Evolutionary conservation across 2,797 vertebrate genomes (phyloP).

Genomic region (Choloepus didactylus): DNA sequence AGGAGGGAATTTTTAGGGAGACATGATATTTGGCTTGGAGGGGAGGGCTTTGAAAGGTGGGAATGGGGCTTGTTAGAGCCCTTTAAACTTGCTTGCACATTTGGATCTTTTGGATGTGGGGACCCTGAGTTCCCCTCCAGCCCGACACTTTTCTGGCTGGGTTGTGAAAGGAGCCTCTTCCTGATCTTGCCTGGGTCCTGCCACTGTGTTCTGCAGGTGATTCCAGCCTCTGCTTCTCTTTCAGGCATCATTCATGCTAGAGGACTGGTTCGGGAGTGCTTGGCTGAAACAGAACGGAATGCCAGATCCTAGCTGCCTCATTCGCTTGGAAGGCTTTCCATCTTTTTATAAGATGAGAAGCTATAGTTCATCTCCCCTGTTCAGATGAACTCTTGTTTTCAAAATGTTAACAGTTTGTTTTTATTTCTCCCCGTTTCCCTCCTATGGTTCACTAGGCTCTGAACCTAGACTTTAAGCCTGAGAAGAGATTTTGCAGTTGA

Average conservation of each 20-base stretch:
- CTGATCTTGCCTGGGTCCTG: background rate
- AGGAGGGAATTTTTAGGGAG: background rate
- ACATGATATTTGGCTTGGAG: background rate
- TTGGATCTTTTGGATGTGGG: background rate
- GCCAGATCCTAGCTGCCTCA: slow-evolving; percentile 93
- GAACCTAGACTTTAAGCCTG: slow-evolving; percentile 74
- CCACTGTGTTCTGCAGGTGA: slow-evolving; percentile 13
- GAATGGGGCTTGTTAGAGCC: no score
- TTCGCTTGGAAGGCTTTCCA: slow-evolving; percentile 61
- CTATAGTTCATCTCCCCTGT: slow-evolving; percentile 69
- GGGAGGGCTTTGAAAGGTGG: background rate
- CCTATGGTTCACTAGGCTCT: slow-evolving; percentile 52
- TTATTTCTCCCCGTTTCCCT: background rate
- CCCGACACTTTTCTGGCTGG: background rate
- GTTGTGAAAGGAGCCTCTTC: background rate
- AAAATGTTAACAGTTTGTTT: slow-evolving; percentile 82
- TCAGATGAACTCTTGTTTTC: slow-evolving; percentile 76
- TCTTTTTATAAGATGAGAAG: slow-evolving; percentile 74
- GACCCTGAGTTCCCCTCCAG: background rate
- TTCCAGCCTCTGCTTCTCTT: slow-evolving; percentile 62
- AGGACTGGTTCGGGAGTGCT: slow-evolving; percentile 97
- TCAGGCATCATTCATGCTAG: slow-evolving; percentile 98
- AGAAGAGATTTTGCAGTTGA: slow-evolving; percentile 83
- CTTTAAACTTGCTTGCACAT: rapidly evolving
- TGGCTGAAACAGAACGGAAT: slow-evolving; percentile 98